Evolutionary conservation across 1,140 invertebrate species (phyloP).

Genomic region (Calephelis nemesis): DNA sequence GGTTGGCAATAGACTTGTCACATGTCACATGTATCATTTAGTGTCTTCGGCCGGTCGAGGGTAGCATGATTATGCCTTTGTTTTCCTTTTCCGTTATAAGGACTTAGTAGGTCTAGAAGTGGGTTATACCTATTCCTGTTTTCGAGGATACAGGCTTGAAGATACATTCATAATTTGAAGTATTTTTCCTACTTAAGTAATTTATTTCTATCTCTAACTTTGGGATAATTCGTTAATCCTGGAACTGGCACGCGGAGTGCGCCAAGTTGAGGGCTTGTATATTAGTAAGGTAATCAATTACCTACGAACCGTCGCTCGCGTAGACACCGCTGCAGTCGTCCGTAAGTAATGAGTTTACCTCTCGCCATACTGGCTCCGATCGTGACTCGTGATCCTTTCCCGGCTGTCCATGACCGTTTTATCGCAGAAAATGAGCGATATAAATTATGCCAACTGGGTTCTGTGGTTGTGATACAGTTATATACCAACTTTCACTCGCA

Average conservation of each 20-base stretch:
- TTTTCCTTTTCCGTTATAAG: neutral
- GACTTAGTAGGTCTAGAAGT: too few relatives aligned
- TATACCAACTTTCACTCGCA: neutral
- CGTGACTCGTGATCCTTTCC: slow-evolving; percentile 56
- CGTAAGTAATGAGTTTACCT: slow-evolving; percentile 63
- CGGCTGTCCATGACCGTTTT: slow-evolving; percentile 57
- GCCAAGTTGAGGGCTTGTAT: neutral
- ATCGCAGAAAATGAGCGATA: slow-evolving; percentile 59
- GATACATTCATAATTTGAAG: too few relatives aligned
- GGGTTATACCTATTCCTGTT: too few relatives aligned
- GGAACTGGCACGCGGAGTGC: neutral
- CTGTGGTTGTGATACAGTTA: slow-evolving; percentile 50
- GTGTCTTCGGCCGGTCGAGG: too few relatives aligned
- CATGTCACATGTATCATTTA: too few relatives aligned
- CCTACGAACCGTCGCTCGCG: slow-evolving; percentile 57
- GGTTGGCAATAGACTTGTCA: too few relatives aligned
- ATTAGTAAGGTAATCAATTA: slow-evolving; percentile 55
- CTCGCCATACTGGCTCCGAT: slow-evolving; percentile 41
- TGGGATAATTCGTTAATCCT: neutral
- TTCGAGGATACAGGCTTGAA: too few relatives aligned
- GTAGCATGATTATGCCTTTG: too few relatives aligned
- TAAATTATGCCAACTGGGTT: slow-evolving; percentile 60
- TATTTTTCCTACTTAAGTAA: too few relatives aligned
- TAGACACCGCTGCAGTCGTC: slow-evolving; percentile 42
- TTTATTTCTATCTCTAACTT: too few relatives aligned